These are phyloP conservation scores for Frankliniella intonsa DNA, from an alignment of 2,888 invertebrate species.

Conservation along the genomic window DNA sequence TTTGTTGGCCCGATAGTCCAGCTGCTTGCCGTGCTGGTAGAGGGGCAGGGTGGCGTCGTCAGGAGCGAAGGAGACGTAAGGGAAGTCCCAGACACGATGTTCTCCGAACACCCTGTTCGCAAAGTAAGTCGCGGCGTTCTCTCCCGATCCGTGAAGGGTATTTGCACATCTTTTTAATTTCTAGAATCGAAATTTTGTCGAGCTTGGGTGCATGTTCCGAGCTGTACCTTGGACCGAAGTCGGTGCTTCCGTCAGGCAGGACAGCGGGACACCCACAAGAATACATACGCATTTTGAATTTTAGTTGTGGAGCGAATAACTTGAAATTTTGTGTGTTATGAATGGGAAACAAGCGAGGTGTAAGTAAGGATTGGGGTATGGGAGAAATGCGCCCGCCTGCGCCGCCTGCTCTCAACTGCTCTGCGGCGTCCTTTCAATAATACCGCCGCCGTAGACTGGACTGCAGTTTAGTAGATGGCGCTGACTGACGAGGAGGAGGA, in stretches of 20 bases:
- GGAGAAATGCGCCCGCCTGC: no score
- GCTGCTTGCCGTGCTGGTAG: conserved; percentile 14
- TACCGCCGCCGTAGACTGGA: neutral
- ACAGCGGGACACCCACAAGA: neutral
- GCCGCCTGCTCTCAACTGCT: neutral
- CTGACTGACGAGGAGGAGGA: neutral
- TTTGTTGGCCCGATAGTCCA: conserved; percentile 17
- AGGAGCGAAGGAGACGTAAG: neutral
- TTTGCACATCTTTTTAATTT: no score
- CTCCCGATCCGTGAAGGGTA: no score
- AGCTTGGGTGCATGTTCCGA: no score
- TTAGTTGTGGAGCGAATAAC: neutral
- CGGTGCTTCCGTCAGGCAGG: neutral
- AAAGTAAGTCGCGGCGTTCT: neutral
- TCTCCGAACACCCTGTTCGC: neutral
- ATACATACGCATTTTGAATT: neutral
- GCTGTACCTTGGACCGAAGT: neutral
- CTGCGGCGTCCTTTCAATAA: neutral
- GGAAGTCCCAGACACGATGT: neutral
- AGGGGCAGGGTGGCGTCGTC: neutral
- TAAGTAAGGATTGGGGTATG: no score
- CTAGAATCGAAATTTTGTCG: no score
- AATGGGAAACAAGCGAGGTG: neutral
- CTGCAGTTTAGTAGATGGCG: neutral
- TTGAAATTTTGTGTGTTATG: neutral